These are phyloP conservation scores for Popillia japonica DNA, from an alignment of 1,140 invertebrate genomes.

Conservation along the genomic window DNA sequence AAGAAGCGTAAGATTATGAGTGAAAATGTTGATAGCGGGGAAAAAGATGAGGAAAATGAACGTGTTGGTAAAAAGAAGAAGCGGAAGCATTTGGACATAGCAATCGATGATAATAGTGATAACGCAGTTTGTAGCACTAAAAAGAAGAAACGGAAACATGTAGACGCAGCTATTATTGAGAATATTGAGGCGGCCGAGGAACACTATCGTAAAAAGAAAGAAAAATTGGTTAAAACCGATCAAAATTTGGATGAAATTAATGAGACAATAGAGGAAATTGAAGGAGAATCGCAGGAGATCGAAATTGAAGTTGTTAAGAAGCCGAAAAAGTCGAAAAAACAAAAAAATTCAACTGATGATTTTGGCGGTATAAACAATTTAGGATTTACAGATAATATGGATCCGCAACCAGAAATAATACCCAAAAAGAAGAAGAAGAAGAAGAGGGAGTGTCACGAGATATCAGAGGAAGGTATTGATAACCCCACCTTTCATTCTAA, in stretches of 20 bases:
- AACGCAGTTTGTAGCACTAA: neutral
- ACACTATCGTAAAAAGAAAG: no score
- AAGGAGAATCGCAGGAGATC: neutral
- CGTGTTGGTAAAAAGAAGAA: neutral
- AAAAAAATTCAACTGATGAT: neutral
- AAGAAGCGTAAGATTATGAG: constrained; percentile 34
- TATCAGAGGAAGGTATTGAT: constrained; percentile 27
- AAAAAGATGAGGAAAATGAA: neutral
- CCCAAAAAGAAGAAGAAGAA: constrained; percentile 44
- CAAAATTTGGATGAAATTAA: neutral
- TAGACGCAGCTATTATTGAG: no score
- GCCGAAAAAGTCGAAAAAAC: neutral
- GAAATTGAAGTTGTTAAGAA: neutral
- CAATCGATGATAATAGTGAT: no score
- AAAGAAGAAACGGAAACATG: constrained; percentile 8
- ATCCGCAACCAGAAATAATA: neutral
- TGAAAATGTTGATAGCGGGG: no score
- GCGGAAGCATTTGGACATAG: no score
- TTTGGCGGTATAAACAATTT: neutral
- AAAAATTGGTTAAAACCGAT: no score
- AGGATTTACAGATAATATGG: neutral
- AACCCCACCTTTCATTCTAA: constrained; percentile 39
- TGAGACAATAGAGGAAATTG: neutral
- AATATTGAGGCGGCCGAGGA: no score
- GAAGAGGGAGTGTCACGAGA: constrained; percentile 38